A percentile compares a stretch with the other conserved stretches of the same genome.
Conservation (phyloP, 2,888 invertebrate genomes). For the Drosophila neonasuta region DNA sequence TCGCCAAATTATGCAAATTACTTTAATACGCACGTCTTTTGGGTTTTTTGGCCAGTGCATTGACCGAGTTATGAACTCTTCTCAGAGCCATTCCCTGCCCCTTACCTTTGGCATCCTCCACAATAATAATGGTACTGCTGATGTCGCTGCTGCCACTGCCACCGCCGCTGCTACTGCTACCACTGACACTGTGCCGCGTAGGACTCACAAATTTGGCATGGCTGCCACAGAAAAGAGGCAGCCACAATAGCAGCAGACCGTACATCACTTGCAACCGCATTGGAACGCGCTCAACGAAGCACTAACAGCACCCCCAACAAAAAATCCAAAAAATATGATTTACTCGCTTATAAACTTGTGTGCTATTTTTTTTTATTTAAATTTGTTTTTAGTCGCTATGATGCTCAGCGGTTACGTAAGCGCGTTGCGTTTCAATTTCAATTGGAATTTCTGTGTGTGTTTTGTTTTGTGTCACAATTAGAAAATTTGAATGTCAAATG, state of each 20-base stretch:
- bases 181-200: conserved; percentile 54
- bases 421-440: conserved; percentile 35
- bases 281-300: conserved; percentile 41
- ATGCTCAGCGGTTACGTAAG: conserved; percentile 75
- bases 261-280: conserved; percentile 44
- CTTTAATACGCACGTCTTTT: conserved; percentile 57
- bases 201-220: conserved; percentile 68
- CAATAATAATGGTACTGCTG: conserved; percentile 82
- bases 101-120: conserved; percentile 83
- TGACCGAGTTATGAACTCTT: conserved; percentile 56
- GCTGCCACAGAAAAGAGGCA: conserved; percentile 29
- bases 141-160: conserved; percentile 53
- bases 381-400: conserved; percentile 13
- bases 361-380: conserved; percentile 17
- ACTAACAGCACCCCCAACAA: conserved; percentile 30
- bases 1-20: conserved; percentile 72
- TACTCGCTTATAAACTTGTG: conserved; percentile 32
- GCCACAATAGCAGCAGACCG: conserved; percentile 25
- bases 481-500: conserved; percentile 68
- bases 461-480: conserved; percentile 7
- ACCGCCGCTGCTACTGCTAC: conserved; percentile 69
- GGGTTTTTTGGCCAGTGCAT: conserved; percentile 53
- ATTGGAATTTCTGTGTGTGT: not conserved
- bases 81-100: not conserved
- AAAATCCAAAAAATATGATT: conserved; percentile 14